Conservation (phyloP, 2,797 vertebrate genomes). For the Kryptopterus vitreolus region DNA sequence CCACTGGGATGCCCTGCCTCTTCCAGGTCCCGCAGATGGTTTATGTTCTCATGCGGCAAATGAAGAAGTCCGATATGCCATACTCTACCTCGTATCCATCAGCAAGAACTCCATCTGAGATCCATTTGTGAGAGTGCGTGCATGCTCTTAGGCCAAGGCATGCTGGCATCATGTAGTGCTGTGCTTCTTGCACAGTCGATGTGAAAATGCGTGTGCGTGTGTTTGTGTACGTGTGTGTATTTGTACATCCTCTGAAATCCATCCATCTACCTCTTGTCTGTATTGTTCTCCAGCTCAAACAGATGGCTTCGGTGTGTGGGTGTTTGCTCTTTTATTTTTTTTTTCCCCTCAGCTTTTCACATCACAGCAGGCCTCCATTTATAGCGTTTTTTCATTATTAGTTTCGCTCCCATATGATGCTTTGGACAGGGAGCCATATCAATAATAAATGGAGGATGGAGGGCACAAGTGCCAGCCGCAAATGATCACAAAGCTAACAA, state of each 20-base stretch:
- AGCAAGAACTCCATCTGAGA: constrained; percentile 40
- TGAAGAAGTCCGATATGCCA: constrained; percentile 51
- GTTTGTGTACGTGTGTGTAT: neutral
- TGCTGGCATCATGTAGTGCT: neutral
- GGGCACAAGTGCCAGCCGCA: constrained; percentile 28
- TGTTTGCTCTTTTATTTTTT: constrained; percentile 41
- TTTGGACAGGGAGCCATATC: constrained; percentile 44
- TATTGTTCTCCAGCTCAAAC: constrained; percentile 37
- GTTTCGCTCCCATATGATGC: constrained; percentile 28
- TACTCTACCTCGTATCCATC: constrained; percentile 63
- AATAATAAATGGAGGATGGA: constrained; percentile 33
- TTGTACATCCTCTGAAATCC: constrained; percentile 19
- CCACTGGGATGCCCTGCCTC: constrained; percentile 55
- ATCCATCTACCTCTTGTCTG: constrained; percentile 13
- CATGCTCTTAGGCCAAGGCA: constrained; percentile 54
- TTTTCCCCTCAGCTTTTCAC: constrained; percentile 17
- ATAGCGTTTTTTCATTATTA: constrained; percentile 47
- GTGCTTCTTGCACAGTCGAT: constrained; percentile 3
- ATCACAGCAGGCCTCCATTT: constrained; percentile 32
- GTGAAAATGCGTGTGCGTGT: neutral
- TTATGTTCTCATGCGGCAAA: constrained; percentile 60
- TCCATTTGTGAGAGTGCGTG: constrained; percentile 47
- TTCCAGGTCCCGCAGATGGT: constrained; percentile 57
- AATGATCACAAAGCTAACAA: constrained; percentile 45
- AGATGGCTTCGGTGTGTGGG: constrained; percentile 41